Conservation (phyloP, 1,140 invertebrate species). For the Drosophila dunni region DNA sequence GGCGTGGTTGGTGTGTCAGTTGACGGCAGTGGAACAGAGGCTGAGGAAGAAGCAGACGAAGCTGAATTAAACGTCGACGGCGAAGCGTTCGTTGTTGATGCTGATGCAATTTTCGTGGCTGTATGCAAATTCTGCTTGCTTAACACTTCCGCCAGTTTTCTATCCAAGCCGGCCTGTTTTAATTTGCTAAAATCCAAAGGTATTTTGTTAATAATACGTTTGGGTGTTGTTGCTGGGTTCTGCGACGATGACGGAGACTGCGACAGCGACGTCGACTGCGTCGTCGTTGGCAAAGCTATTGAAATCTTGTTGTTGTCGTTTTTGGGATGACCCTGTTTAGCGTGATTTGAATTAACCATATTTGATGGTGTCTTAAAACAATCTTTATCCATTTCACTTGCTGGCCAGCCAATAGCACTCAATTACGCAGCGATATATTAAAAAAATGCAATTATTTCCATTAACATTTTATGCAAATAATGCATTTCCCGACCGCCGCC, state of each 20-base stretch:
- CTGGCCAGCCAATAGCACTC: neutral
- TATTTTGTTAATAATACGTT: constrained; percentile 62
- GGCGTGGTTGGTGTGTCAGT: constrained; percentile 4
- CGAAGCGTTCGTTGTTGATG: constrained; percentile 1
- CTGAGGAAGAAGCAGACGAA: neutral
- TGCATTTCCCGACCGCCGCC: neutral
- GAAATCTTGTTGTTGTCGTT: constrained; percentile 25
- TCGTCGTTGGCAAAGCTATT: constrained; percentile 4
- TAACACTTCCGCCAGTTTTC: constrained; percentile 67
- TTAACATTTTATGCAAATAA: constrained; percentile 1
- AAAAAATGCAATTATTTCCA: constrained; percentile 16
- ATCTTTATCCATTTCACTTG: constrained; percentile 9
- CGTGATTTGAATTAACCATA: constrained; percentile 15
- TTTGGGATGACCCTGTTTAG: neutral
- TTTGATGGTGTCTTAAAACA: constrained; percentile 28
- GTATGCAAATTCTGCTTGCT: constrained; percentile 49
- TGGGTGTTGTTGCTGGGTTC: constrained; percentile 35
- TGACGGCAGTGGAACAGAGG: constrained; percentile 10
- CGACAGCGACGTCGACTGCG: constrained; percentile 7
- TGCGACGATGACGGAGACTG: constrained; percentile 3
- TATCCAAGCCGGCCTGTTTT: constrained; percentile 68
- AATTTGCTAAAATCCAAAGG: constrained; percentile 75
- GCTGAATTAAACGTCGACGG: neutral
- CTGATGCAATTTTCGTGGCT: constrained; percentile 22
- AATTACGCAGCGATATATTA: constrained; percentile 42